Evolutionary conservation across 2,797 vertebrate species (phyloP).

Genomic region (Cheracebus regulus): DNA sequence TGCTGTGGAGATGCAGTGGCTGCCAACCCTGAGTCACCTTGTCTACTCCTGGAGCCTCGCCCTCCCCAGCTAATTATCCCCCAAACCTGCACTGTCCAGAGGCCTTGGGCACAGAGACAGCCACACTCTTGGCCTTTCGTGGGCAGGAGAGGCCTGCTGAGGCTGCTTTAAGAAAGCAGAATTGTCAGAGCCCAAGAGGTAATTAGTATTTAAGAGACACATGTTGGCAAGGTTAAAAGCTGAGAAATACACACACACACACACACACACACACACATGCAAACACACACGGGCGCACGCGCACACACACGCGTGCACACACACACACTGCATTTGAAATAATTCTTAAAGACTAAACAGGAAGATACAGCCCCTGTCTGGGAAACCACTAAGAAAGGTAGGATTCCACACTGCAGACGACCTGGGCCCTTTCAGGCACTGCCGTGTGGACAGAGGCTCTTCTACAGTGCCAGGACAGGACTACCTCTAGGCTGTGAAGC

Average conservation of each 20-base stretch:
- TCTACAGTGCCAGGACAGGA: neutral
- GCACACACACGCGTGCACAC: neutral
- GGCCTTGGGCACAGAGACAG: neutral
- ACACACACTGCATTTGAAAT: constrained; percentile 21
- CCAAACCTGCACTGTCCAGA: neutral
- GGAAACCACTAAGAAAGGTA: neutral
- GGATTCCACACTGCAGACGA: neutral
- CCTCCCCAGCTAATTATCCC: constrained; percentile 43
- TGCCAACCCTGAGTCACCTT: constrained; percentile 47
- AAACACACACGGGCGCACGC: neutral
- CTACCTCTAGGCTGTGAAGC: neutral
- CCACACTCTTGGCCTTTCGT: neutral
- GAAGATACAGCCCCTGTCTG: neutral
- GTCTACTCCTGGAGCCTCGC: neutral
- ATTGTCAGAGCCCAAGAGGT: constrained; percentile 58
- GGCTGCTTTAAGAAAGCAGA: constrained; percentile 52
- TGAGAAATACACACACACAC: constrained; percentile 62
- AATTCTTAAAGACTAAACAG: neutral
- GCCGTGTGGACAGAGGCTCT: neutral
- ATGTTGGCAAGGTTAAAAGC: constrained; percentile 77
- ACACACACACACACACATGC: neutral
- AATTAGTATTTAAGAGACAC: constrained; percentile 81
- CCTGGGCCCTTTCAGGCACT: neutral
- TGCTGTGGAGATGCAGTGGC: neutral
- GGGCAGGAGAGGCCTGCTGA: neutral